Evolutionary conservation across 2,797 vertebrate species (phyloP), one percentile per base, ranked within the genome.

Genomic region (Fratercula arctica): DNA sequence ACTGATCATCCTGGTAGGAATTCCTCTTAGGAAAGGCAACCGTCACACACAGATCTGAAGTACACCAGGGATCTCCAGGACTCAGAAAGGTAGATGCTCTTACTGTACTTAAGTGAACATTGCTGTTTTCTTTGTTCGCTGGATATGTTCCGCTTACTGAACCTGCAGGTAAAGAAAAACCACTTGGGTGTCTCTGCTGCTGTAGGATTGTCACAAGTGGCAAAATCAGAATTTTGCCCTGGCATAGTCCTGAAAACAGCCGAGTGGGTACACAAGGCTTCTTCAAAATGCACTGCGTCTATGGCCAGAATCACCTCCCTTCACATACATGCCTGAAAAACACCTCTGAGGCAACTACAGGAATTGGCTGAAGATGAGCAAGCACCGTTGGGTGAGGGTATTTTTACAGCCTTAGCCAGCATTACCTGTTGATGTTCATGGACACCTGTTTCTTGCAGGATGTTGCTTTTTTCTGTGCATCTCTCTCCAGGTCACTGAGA

Each of bases 321-420:
- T 28, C 87, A 68, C 35, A 41, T 0, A 0, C 35, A 11, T 0
- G 0, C 29, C 33, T 46, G 43, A 61, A 43, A 72, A 68, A 85
- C 35, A 68, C 53, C 18, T 85, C 64, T 54, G 60, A 31, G 24
- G 66, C 76, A 87, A 37, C 78, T 67, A 17, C 48, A 73, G 16
- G 25, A 82, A 50, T 2, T 26, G 63, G 17, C 11, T 43, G 72
- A 75, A 31, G 1, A 87, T 48, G 28, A 92, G 54, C 74, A 91
- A 75, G 31, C 39, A 59, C 0, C 0, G 0, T 19, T n/a, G 18
- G 28, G 23, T 19, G 81, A 86, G 23, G 50, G 6, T 48, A 57
- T 57, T 82, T 73, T 79, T 63, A 80, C 31, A 63, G 80, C 59
- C 28, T 80, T 73, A 54, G 8, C 20, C 84, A 11, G 28, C 3